Base-by-base conservation (phyloP, 2,888 invertebrate species). In the Drosophila greeni region DNA sequence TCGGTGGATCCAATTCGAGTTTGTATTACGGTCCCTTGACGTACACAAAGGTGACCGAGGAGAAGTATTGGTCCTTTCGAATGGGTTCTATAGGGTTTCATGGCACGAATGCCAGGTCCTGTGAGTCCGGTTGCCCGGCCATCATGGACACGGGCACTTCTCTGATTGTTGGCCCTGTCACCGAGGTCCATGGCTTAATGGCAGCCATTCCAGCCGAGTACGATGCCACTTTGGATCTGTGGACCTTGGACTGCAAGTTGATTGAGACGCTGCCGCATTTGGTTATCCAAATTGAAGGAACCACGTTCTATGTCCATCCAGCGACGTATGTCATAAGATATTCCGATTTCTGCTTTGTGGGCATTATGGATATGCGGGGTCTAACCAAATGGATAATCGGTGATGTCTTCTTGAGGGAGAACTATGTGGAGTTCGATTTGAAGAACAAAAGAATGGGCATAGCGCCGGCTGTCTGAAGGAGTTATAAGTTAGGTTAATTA, bases 121-220 rank as follows among this genome's bases (percentile, higher is more conserved):
- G 58, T 6, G 23, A 23, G 0, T 12, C 36, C 6, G 36, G 59
- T 2, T 58, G 68, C 20, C 29, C 24, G 39, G 66, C 66, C 9
- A 66, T 66, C 11, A 51, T 66, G 66, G 66, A 66, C 2, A 45
- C 66, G 18, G 66, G 66, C 5, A 66, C 66, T 11, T 66, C 66
- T 4, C 40, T 66, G 11, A 57, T 67, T 6, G 58, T 67, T 12
- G 66, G 66, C 8, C 66, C 66, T 5, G 20, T 58, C 1, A n/a
- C 23, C 3, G 66, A 66, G 1, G 43, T 66, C 11, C 43, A 18
- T 20, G 9, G 5, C 20, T 14, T 47, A 3, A 47, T 47, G 45
- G 9, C 18, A 0, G 34, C 26, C 18, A 45, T 66, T 3, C 20
- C 36, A 8, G 66, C 66, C 31, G 23, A 11, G 0, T 36, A 67